phyloP scores from a whole-genome alignment of 2,797 vertebrate species.

The Fistularia commersonii region DNA sequence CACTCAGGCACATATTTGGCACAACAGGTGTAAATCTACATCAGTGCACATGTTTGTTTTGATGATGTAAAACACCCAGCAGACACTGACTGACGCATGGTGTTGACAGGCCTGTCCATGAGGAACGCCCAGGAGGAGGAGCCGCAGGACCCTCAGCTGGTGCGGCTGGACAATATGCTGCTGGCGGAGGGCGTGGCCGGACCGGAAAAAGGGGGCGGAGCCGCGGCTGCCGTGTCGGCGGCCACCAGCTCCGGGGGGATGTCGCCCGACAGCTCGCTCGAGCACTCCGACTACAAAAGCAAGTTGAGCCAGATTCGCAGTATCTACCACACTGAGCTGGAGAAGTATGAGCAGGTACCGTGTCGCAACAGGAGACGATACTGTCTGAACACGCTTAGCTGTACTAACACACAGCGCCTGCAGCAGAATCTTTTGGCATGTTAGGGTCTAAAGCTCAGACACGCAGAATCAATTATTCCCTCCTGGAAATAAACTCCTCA shows the following conservation, averaged over 20 bases:
- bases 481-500: too few relatives aligned
- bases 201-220: slow-evolving; percentile 89
- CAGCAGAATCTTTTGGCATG: slow-evolving; percentile 37
- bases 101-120: slow-evolving; percentile 83
- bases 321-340: slow-evolving; percentile 94
- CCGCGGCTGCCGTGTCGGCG: slow-evolving; percentile 84
- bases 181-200: slow-evolving; percentile 91
- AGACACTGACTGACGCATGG: neutral
- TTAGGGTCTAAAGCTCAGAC: slow-evolving; percentile 26
- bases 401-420: slow-evolving; percentile 38
- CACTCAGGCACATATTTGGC: too few relatives aligned
- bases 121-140: slow-evolving; percentile 89
- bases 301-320: slow-evolving; percentile 93
- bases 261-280: slow-evolving; percentile 90
- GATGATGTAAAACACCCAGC: too few relatives aligned
- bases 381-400: slow-evolving; percentile 53
- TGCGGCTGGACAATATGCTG: slow-evolving; percentile 93
- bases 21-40: too few relatives aligned
- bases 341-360: slow-evolving; percentile 93
- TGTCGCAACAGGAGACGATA: slow-evolving; percentile 47
- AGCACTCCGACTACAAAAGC: slow-evolving; percentile 94
- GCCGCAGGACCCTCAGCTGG: slow-evolving; percentile 88
- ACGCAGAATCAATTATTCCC: too few relatives aligned
- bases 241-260: slow-evolving; percentile 88
- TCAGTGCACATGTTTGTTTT: too few relatives aligned